phyloP scores from a whole-genome alignment of 2,113 vertebrate genomes.

The Entomyzon cyanotis region DNA sequence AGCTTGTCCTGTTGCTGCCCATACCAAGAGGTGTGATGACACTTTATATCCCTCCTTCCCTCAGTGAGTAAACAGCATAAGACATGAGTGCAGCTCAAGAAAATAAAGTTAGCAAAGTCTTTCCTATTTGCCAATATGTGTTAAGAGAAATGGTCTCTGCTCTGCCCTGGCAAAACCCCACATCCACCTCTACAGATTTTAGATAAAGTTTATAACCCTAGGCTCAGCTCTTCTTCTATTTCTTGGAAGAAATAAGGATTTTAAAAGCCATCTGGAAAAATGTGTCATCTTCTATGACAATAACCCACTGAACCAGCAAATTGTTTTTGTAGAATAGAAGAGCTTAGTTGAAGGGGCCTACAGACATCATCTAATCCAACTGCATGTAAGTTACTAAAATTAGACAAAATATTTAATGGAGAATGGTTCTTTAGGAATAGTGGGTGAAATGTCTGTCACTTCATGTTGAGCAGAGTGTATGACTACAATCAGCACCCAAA shows the following conservation, averaged over 20 bases:
- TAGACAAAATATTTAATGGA: background rate
- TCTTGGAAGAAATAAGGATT: background rate
- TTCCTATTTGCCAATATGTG: background rate
- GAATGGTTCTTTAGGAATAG: background rate
- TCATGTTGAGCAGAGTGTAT: background rate
- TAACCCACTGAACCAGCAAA: background rate
- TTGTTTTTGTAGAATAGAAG: background rate
- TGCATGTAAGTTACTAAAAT: background rate
- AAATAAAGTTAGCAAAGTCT: background rate
- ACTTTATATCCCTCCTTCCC: background rate
- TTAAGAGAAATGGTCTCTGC: background rate
- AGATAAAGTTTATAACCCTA: background rate
- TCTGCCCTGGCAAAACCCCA: background rate
- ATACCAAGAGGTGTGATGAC: background rate
- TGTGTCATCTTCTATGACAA: background rate
- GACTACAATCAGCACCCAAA: background rate
- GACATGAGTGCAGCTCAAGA: background rate
- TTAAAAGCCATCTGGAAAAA: background rate
- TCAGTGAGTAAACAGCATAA: background rate
- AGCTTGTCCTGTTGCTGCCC: background rate
- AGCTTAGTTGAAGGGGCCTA: background rate
- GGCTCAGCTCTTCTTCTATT: background rate
- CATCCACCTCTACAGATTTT: background rate
- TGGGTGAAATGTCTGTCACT: background rate
- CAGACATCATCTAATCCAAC: background rate